Evolutionary conservation across 2,113 vertebrate species (phyloP).

Genomic region (Dromas ardeola): DNA sequence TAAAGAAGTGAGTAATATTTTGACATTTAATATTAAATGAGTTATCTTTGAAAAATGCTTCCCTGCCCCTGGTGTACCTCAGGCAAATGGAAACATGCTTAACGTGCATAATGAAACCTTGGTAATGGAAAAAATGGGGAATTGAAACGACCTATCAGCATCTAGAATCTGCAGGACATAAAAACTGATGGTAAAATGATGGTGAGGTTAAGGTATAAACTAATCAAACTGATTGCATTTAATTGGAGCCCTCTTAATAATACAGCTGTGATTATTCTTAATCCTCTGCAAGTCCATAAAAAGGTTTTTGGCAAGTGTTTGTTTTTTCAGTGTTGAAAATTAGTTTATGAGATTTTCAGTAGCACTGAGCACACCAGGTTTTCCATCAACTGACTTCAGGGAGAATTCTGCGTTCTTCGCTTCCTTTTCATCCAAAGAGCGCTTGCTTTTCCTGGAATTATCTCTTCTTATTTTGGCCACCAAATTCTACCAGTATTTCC

Average conservation of each 20-base stretch:
- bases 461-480: neutral
- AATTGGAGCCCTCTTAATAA: neutral
- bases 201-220: slow-evolving; percentile 7
- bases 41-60: slow-evolving; percentile 79
- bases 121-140: slow-evolving; percentile 76
- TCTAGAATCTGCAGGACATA: slow-evolving; percentile 23
- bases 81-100: slow-evolving; percentile 79
- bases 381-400: neutral
- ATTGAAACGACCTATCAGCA: slow-evolving; percentile 57
- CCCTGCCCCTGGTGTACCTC: slow-evolving; percentile 71
- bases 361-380: neutral
- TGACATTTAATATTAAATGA: slow-evolving; percentile 81
- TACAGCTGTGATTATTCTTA: slow-evolving; percentile 6
- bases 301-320: neutral
- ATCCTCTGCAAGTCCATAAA: neutral
- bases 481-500: neutral
- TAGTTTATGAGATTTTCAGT: neutral
- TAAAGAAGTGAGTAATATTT: slow-evolving; percentile 77
- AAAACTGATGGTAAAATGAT: slow-evolving; percentile 24
- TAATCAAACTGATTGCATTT: slow-evolving; percentile 28
- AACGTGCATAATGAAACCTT: slow-evolving; percentile 66
- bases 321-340: neutral
- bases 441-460: neutral
- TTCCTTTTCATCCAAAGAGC: neutral
- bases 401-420: neutral